Percentiles rank a stretch among this genome's conserved stretches.
These are phyloP conservation scores for Neosalanx taihuensis DNA, from an alignment of 2,797 vertebrate species.

Conservation along the genomic window DNA sequence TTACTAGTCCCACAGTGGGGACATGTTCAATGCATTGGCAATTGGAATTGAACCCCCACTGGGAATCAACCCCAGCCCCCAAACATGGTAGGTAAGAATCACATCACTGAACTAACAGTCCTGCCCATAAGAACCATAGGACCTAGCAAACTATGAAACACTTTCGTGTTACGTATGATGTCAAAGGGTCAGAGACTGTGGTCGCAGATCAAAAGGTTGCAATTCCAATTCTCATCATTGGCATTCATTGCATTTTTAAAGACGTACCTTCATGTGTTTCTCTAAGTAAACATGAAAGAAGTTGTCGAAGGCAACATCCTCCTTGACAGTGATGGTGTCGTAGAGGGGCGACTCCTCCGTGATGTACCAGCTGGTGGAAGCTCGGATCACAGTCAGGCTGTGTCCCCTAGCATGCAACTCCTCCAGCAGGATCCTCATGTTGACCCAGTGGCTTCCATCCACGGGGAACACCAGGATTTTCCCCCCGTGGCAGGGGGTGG, in stretches of 20 bases:
- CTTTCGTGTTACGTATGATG: too few relatives aligned
- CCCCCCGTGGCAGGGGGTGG: slow-evolving; percentile 8
- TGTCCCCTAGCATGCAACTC: slow-evolving; percentile 30
- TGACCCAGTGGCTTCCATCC: slow-evolving; percentile 39
- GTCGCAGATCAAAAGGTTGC: too few relatives aligned
- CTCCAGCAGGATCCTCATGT: slow-evolving; percentile 34
- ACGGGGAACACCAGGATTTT: slow-evolving; percentile 35
- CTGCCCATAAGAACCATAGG: too few relatives aligned
- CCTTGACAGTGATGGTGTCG: slow-evolving; percentile 21
- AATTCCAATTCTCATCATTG: not conserved
- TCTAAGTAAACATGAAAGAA: not conserved
- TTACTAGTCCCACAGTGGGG: too few relatives aligned
- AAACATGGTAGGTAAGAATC: too few relatives aligned
- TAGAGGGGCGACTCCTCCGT: slow-evolving; percentile 25
- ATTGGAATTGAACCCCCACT: too few relatives aligned
- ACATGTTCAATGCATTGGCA: not conserved
- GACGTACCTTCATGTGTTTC: slow-evolving; percentile 1
- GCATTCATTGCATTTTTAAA: too few relatives aligned
- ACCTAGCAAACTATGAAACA: too few relatives aligned
- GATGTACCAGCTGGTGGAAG: slow-evolving; percentile 30
- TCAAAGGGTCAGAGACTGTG: too few relatives aligned
- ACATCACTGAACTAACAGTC: too few relatives aligned
- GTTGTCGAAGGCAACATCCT: not conserved
- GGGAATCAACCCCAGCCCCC: too few relatives aligned
- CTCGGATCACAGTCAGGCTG: slow-evolving; percentile 26